Evolutionary conservation across 2,888 invertebrate species (phyloP).

Genomic region (Molanna angustata): DNA sequence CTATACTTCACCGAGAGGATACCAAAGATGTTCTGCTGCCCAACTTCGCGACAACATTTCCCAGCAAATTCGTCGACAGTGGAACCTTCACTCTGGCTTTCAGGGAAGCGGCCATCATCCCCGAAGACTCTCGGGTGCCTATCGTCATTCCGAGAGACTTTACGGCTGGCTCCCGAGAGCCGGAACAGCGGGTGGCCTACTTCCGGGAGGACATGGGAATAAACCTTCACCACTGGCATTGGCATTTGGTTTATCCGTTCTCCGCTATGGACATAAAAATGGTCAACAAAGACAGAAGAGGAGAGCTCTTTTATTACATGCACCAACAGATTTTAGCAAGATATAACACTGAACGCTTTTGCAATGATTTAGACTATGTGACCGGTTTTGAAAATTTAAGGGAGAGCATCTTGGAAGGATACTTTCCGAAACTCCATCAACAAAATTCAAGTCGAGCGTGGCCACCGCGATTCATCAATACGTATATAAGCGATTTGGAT

Average conservation of each 20-base stretch:
- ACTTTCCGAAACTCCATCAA: slow-evolving; percentile 70
- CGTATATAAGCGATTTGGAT: slow-evolving; percentile 58
- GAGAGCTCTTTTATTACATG: slow-evolving; percentile 67
- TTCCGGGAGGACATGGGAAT: slow-evolving; percentile 83
- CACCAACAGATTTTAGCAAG: slow-evolving; percentile 62
- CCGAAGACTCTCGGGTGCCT: slow-evolving; percentile 48
- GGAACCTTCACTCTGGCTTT: slow-evolving; percentile 66
- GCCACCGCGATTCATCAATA: slow-evolving; percentile 58
- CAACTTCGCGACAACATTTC: slow-evolving; percentile 74
- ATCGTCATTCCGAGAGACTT: slow-evolving; percentile 70
- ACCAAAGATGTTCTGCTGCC: slow-evolving; percentile 69
- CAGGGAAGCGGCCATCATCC: slow-evolving; percentile 64
- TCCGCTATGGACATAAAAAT: slow-evolving; percentile 49
- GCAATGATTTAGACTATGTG: slow-evolving; percentile 23
- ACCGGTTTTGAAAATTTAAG: slow-evolving; percentile 17
- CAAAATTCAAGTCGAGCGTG: slow-evolving; percentile 61
- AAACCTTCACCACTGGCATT: slow-evolving; percentile 89
- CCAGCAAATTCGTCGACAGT: slow-evolving; percentile 78
- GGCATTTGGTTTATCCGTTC: slow-evolving; percentile 86
- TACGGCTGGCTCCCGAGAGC: slow-evolving; percentile 70
- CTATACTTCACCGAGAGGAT: slow-evolving; percentile 66
- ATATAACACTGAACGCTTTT: slow-evolving; percentile 36
- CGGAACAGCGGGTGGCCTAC: slow-evolving; percentile 78
- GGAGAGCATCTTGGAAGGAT: slow-evolving; percentile 38
- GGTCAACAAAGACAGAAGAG: slow-evolving; percentile 59